These are phyloP conservation scores for Campylomormyrus numenius DNA, from an alignment of 2,113 vertebrate species.

Conservation along the genomic window DNA sequence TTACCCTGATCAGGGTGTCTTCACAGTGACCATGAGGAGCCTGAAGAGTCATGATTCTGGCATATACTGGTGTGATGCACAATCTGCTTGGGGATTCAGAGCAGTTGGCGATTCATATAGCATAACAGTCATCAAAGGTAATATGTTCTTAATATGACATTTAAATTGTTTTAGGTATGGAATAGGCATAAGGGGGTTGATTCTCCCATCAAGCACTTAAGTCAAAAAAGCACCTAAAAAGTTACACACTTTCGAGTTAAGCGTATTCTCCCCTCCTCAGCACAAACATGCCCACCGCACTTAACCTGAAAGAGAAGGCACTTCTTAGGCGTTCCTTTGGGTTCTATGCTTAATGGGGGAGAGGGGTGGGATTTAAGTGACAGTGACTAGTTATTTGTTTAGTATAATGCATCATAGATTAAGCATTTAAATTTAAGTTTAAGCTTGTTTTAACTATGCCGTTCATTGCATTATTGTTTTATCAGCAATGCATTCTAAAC, in stretches of 20 bases:
- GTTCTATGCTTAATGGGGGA: not conserved
- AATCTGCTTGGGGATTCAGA: not conserved
- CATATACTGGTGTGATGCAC: not conserved
- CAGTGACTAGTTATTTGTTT: no score
- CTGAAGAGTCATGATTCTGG: not conserved
- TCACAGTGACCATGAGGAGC: not conserved
- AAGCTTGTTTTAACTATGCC: no score
- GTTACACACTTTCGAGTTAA: no score
- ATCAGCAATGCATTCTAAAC: no score
- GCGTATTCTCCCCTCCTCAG: not conserved
- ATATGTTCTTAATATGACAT: not conserved
- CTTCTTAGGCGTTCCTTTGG: no score
- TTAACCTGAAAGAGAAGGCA: not conserved
- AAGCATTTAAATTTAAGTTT: no score
- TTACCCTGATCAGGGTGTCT: not conserved
- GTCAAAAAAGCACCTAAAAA: no score
- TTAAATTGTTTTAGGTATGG: not conserved
- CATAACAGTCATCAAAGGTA: not conserved
- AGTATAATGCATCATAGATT: no score
- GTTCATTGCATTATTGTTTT: no score
- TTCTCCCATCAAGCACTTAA: no score
- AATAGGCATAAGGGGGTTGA: not conserved
- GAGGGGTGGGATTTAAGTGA: not conserved
- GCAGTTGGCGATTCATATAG: not conserved
- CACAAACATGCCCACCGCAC: not conserved